These are phyloP conservation scores for Nymphalis io DNA, from an alignment of 1,140 invertebrate genomes.

Conservation along the genomic window DNA sequence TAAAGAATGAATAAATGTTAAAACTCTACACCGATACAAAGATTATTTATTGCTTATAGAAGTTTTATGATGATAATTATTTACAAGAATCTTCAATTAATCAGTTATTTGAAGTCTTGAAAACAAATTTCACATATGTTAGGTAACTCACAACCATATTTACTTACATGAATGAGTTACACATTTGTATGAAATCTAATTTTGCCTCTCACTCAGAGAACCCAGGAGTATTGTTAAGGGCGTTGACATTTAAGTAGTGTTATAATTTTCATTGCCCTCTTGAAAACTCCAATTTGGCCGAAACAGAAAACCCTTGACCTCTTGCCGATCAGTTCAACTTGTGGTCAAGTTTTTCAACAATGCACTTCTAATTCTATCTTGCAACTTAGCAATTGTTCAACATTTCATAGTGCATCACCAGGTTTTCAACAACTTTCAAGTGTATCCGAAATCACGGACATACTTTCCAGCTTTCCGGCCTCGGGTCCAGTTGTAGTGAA, in stretches of 20 bases:
- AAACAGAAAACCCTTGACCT: slow-evolving; percentile 80
- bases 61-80: background rate
- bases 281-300: slow-evolving; percentile 76
- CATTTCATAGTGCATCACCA: slow-evolving; percentile 73
- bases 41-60: background rate
- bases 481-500: slow-evolving; percentile 78
- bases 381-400: slow-evolving; percentile 50
- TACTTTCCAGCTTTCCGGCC: slow-evolving; percentile 80
- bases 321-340: slow-evolving; percentile 65
- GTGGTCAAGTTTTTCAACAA: slow-evolving; percentile 80
- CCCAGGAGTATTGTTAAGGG: slow-evolving; percentile 76
- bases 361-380: slow-evolving; percentile 60
- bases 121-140: slow-evolving; percentile 1
- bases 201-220: slow-evolving; percentile 78
- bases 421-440: slow-evolving; percentile 78
- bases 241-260: slow-evolving; percentile 43
- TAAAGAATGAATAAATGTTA: background rate
- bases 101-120: slow-evolving; percentile 17
- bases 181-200: slow-evolving; percentile 62
- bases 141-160: slow-evolving; percentile 68
- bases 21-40: too few species aligned
- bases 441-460: slow-evolving; percentile 76
- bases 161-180: slow-evolving; percentile 79
- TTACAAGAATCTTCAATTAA: slow-evolving; percentile 18
- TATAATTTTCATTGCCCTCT: slow-evolving; percentile 60